phyloP scores from a whole-genome alignment of 2,113 vertebrate genomes.

The Labeo rohita region DNA sequence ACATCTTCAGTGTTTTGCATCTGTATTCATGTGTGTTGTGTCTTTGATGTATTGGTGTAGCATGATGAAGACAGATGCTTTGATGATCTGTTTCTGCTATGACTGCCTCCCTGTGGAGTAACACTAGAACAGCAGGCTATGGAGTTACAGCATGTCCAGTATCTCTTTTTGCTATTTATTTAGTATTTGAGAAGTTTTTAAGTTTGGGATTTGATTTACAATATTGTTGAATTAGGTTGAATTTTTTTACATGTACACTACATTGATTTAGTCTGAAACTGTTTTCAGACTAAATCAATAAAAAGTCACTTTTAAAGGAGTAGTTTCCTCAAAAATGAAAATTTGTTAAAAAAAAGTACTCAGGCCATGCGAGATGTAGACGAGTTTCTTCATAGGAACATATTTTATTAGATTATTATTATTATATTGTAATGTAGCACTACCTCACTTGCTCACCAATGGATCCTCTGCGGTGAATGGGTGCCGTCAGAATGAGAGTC shows the following conservation, averaged over 20 bases:
- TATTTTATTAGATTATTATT: too few relatives aligned
- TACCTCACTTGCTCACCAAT: too few relatives aligned
- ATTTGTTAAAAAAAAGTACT: too few relatives aligned
- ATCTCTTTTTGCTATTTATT: background rate
- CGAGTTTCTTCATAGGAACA: too few relatives aligned
- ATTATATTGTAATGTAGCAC: too few relatives aligned
- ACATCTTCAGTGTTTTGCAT: background rate
- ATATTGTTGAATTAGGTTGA: background rate
- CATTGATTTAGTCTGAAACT: background rate
- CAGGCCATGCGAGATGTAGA: too few relatives aligned
- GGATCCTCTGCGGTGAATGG: too few relatives aligned
- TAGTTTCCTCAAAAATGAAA: too few relatives aligned
- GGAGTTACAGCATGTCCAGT: background rate
- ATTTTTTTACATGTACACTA: background rate
- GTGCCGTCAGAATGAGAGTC: too few relatives aligned
- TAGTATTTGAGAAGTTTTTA: background rate
- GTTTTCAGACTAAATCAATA: too few relatives aligned
- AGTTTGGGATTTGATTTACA: background rate
- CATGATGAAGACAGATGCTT: background rate
- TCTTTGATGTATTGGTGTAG: background rate
- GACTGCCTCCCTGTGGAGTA: constrained; percentile 21
- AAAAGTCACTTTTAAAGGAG: background rate
- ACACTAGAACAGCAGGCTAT: background rate
- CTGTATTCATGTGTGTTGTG: background rate
- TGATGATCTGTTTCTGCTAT: background rate